Evolutionary conservation across 2,797 vertebrate species (phyloP), one percentile per base, ranked within the genome.

Genomic region (Pangasius sanitwongsei): DNA sequence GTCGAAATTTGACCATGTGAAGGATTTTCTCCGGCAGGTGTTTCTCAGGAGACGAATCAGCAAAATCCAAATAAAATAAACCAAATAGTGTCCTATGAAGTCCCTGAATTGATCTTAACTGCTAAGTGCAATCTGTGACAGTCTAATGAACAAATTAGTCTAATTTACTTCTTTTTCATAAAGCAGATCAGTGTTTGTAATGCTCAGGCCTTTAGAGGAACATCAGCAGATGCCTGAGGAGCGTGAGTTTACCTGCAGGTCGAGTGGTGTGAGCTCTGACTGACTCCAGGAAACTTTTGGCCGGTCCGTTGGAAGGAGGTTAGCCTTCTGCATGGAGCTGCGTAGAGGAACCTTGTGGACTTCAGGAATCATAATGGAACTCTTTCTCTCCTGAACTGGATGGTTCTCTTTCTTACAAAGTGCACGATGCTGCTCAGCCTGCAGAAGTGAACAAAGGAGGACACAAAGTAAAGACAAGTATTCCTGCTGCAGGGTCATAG

Each of bases 251-350:
- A 91, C 91, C 90, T 92, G 90, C 87, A 93, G 87, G 48, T 92
- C 91, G 8, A 92, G 86, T 1, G 92, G 92, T 5, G 90, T 86
- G 63, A 92, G 86, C 53, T 92, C 91, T 53, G 92, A 89, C 31
- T 92, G 92, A 85, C 88, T 91, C 92, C 92, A 92, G 77, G 92
- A 91, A 1, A 92, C 90, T 86, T 85, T 91, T 23, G 87, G 81
- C 4, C 86, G 88, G 6, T 91, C 88, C 11, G 44, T 59, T 16
- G 78, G 69, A 55, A 59, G 86, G 55, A 87, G 83, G 67, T 69
- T 55, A 16, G 87, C 61, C 55, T 91, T 91, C 69, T 92, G 91
- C 31, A 85, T 77, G n/a, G 91, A 91, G 34, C 89, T 89, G 6
- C 88, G 91, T 8, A 84, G 61, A 20, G 90, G 67, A 78, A 83